Evolutionary conservation across 2,797 vertebrate genomes (phyloP), one percentile per base, ranked within the genome.

Genomic region (Acrocephalus scirpaceus): DNA sequence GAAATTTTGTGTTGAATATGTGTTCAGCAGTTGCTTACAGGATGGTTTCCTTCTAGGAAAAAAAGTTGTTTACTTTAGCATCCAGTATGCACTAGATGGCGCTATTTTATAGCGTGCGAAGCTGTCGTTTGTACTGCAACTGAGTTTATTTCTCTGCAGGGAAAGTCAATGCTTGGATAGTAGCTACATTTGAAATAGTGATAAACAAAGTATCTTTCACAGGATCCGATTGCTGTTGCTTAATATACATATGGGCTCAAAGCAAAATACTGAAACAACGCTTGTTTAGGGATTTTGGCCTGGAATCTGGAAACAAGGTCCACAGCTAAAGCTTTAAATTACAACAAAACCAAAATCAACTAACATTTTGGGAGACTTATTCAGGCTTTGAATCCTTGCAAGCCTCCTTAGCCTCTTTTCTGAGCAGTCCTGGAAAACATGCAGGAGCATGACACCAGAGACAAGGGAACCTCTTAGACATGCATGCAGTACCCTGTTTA

Each of bases 1-100:
- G 76, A 66, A 61, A 4, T 69, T 57, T 50, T 82, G 10, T 78
- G 44, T 22, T 61, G 13, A 53, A 29, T n/a, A 6, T 26, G 12
- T 29, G 14, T 30, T n/a, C 12, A 69, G 30, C 13, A 64, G 30
- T 48, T 54, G 36, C 34, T 21, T 61, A 38, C 30, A 38, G 38
- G 42, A 23, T 34, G 6, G 4, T 75, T 78, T 54, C n/a, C 16
- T 27, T n/a, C 25, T 27, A 18, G 19, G 18, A 36, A 61, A 50
- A 50, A 47, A 22, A 4, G 1, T 34, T 23, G 13, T 51, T 76
- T 34, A 73, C 15, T 45, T 10, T 45, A 67, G 44, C 53, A 47
- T 13, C 11, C 13, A 62, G 11, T 44, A 7, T 56, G 58, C 96
- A 65, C 83, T 91, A 96, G 96, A 83, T 96, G 96, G 93, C 95